A percentile compares a stretch with the other conserved stretches of the same genome.
Evolutionary conservation across 2,888 invertebrate genomes (phyloP).

Genomic region (Petrolisthes manimaculis): DNA sequence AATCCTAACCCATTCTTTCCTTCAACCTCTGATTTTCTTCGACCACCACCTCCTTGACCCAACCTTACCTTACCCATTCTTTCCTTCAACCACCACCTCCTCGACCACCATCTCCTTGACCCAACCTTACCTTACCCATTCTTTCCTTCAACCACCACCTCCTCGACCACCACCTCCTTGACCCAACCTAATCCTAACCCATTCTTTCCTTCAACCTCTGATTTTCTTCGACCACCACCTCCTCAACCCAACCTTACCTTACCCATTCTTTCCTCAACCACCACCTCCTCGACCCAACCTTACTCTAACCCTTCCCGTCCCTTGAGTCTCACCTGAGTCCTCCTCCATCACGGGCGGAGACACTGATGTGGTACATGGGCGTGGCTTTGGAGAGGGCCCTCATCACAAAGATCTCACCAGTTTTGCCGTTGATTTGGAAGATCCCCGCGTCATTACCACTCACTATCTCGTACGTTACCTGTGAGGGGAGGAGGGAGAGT

Average conservation of each 20-base stretch:
- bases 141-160: not conserved
- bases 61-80: not conserved
- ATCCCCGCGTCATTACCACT: slow-evolving; percentile 88
- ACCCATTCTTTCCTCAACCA: not conserved
- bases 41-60: not conserved
- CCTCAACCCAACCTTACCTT: not conserved
- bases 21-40: not conserved
- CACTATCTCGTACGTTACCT: slow-evolving; percentile 82
- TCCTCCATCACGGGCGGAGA: slow-evolving; percentile 91
- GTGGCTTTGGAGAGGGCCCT: slow-evolving; percentile 71
- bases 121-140: not conserved
- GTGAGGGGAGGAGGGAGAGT: not conserved
- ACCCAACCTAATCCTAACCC: not conserved
- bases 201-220: not conserved
- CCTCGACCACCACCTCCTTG: not conserved
- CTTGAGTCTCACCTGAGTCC: slow-evolving; percentile 75
- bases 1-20: not conserved
- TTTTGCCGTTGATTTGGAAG: slow-evolving; percentile 85
- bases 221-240: not conserved
- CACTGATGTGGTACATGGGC: slow-evolving; percentile 80
- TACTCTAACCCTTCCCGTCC: not conserved
- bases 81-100: not conserved
- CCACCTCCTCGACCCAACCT: not conserved
- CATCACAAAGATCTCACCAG: slow-evolving; percentile 79
- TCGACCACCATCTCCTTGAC: not conserved